A percentile compares a stretch with the other conserved stretches of the same genome.
Evolutionary conservation across 2,888 invertebrate species (phyloP).

Genomic region (Tinea trinotella): DNA sequence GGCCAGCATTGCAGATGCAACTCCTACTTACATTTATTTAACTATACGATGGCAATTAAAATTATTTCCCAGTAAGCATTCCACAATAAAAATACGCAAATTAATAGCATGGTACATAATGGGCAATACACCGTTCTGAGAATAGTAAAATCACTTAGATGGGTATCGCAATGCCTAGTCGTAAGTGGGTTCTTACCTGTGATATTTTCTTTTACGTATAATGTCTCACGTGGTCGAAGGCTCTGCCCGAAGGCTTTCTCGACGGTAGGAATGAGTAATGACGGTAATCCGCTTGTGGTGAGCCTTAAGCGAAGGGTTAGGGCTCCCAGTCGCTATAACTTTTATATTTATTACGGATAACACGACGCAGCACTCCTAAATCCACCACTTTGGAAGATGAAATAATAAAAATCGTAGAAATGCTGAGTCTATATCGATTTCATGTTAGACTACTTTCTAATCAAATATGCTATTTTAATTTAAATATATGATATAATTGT

Average conservation of each 20-base stretch:
- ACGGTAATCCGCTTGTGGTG: conserved; percentile 65
- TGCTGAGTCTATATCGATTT: neutral
- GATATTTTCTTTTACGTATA: conserved; percentile 14
- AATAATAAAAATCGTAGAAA: conserved; percentile 27
- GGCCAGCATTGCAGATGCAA: too few species aligned
- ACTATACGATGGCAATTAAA: too few species aligned
- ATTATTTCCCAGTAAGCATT: too few species aligned
- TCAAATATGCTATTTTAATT: neutral
- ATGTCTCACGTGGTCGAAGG: conserved; percentile 17
- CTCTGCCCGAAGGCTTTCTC: conserved; percentile 17
- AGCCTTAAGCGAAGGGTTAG: conserved; percentile 67
- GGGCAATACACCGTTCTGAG: too few species aligned
- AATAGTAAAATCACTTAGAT: conserved; percentile 5
- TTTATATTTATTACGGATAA: conserved; percentile 58
- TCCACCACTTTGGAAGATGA: conserved; percentile 36
- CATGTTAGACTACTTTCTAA: neutral
- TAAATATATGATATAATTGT: neutral
- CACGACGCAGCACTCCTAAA: conserved; percentile 39
- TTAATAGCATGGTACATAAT: too few species aligned
- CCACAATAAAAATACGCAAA: too few species aligned
- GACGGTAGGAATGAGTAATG: conserved; percentile 63
- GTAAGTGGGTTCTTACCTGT: conserved; percentile 14
- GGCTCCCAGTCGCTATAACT: conserved; percentile 56
- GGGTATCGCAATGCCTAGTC: neutral
- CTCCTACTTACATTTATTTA: too few species aligned